Base-by-base conservation (phyloP, 2,113 vertebrate genomes). In the Nyctibius bracteatus region DNA sequence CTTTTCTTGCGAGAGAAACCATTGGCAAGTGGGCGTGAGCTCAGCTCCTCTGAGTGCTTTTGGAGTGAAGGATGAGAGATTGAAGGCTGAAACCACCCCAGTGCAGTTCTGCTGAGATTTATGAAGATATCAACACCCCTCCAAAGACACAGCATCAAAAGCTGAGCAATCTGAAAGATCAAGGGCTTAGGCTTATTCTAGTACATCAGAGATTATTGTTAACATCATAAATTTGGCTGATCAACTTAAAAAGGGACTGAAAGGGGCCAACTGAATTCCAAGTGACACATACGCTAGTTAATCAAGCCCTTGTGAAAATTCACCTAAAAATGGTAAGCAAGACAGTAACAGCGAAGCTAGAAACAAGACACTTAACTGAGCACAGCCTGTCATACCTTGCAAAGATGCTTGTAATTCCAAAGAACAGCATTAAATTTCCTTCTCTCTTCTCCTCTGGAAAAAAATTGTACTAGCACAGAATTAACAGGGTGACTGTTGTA, bases 71-170 rank as follows among this genome's bases (percentile, higher is more conserved):
- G 44, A 55, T 2, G 2, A 90, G 55, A 91, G 41, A 70, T 0
- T 33, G 79, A 94, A 87, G 81, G 68, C 57, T 87, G 55, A 88
- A 96, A 90, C 77, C 88, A 95, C 62, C 35, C 51, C 63, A 52
- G 39, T 19, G 20, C 39, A 93, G 39, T 59, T 94, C 81, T 81
- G 43, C 72, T 63, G 65, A 88, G 63, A 94, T 93, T 90, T 93
- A 94, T 70, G 61, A 90, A 81, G 67, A 41, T 66, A 86, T 78
- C 88, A 95, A 93, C 65, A 86, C 37, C 31, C 67, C 65, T 95
- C 96, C 92, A 95, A 92, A 94, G 90, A 71, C 68, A 81, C 1
- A 0, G 85, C 85, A 96, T 87, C 88, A 90, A 90, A 95, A 92
- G 59, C 90, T 67, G 39, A 95, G 71, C 49, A 73, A 43, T 88